Evolutionary conservation across 2,797 vertebrate genomes (phyloP), one percentile per base, ranked within the genome.

Genomic region (Orestias chungarensis): DNA sequence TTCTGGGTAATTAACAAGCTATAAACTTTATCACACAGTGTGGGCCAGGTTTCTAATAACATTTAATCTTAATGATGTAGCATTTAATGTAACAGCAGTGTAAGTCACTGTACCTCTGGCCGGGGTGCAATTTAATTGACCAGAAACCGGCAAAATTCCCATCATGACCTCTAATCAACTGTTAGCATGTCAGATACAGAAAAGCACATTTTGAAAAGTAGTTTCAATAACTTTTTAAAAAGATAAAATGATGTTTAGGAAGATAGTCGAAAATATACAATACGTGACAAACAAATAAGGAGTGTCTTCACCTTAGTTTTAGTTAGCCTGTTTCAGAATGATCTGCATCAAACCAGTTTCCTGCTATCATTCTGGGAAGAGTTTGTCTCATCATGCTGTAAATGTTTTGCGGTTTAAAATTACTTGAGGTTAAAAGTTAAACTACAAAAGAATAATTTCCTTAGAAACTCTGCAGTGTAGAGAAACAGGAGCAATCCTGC

Each of bases 301-400:
- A 57, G n/a, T 7, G 11, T 44, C 43, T 62, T 62, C 14, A 9
- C 38, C 9, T 4, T 4, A 42, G 61, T 8, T 62, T 25, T 33
- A 57, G n/a, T 55, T 29, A 46, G 57, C 31, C n/a, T 31, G 4
- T 71, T 15, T 27, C n/a, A n/a, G 46, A 62, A 29, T 11, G 25
- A 49, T 49, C 62, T 40, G 12, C 12, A 71, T 49, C 11, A 38
- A 57, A 62, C 43, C 18, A 25, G 14, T 61, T 62, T 71, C 69
- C 69, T 62, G 69, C 40, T 20, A 49, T 5, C 12, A 50, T 46
- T 27, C 14, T 46, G 6, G 25, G 54, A 61, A 9, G 42, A 35
- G 68, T 35, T 62, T 38, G 40, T 71, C 59, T 49, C 44, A 23
- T 59, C 25, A 70, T 31, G 15, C 18, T 57, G 40, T 25, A 40